These are phyloP conservation scores for Abrostola tripartita DNA, from an alignment of 2,888 invertebrate genomes.

Conservation along the genomic window DNA sequence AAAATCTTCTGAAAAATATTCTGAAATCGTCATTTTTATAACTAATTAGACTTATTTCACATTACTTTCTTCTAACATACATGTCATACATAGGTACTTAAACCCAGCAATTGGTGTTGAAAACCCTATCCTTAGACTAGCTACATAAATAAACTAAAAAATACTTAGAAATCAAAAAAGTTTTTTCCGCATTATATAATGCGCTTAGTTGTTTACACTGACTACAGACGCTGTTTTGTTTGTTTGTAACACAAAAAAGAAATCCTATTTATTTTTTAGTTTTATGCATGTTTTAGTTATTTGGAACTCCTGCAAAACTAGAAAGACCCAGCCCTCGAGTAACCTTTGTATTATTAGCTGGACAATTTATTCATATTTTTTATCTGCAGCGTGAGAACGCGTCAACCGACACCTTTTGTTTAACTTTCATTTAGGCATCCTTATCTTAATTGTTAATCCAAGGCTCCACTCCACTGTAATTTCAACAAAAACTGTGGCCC, in stretches of 20 bases:
- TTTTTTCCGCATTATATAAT: slow-evolving; percentile 7
- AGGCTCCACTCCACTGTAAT: slow-evolving; percentile 35
- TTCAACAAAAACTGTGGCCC: slow-evolving; percentile 44
- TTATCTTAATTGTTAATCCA: slow-evolving; percentile 61
- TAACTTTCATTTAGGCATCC: slow-evolving; percentile 54
- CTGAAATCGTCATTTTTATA: no score
- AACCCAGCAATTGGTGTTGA: no score
- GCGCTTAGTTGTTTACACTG: no score
- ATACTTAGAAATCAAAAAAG: background rate
- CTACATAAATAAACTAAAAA: no score
- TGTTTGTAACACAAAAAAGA: no score
- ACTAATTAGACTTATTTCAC: no score
- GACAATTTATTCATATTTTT: slow-evolving; percentile 54
- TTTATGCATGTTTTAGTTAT: slow-evolving; percentile 10
- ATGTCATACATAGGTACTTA: no score
- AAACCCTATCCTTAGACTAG: no score
- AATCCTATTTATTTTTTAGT: no score
- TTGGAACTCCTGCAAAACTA: slow-evolving; percentile 13
- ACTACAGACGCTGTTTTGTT: no score
- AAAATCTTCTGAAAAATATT: no score
- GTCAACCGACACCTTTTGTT: slow-evolving; percentile 55
- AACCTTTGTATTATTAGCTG: slow-evolving; percentile 38
- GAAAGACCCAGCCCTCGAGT: slow-evolving; percentile 10
- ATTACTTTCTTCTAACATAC: no score
- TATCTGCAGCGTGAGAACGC: slow-evolving; percentile 37